Base-by-base conservation (phyloP, 2,113 vertebrate species). In the Podiceps cristatus region DNA sequence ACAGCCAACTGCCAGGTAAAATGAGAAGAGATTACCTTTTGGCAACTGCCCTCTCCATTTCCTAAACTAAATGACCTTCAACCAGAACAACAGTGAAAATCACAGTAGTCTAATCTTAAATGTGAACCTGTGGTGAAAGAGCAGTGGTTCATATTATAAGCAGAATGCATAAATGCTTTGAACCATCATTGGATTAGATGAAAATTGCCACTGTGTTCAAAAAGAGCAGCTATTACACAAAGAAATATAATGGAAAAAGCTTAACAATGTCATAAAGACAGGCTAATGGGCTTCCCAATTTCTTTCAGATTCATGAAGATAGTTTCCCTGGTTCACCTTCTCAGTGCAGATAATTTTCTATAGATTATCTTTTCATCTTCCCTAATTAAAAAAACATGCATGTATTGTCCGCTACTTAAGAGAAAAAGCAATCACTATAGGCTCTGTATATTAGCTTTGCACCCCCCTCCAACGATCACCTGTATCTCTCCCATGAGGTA, bases 31-130 rank as follows among this genome's bases (percentile, higher is more conserved):
- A 96, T 97, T 97, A 95, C 86, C 89, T 96, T 94, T 96, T 92
- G 85, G 95, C 95, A 96, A 85, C 79, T 84, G 63, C 71, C 86
- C 67, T 96, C 94, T 93, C 90, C 55, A 66, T 94, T 97, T 97
- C 84, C 83, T 79, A 86, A 92, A 95, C 88, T 80, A 79, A 97
- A 96, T 90, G 97, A 96, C 95, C 97, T 97, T 95, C 89, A 93
- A 68, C 89, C 71, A 91, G 42, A 84, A 71, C 91, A 86, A 35
- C 86, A 91, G 91, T 90, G 92, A 96, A 93, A 97, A 95, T 91
- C 85, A 64, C 82, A 72, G 93, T 93, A 88, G 93, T 80, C 93
- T 85, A 29, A 92, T 97, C 85, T 96, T 92, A 91, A 83, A 78
- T 50, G 76, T 86, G 92, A 95, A 93, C 85, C 79, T 33, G 60